These are phyloP conservation scores for Caenorhabditis virilis DNA, from an alignment of 2,888 invertebrate species.

Conservation along the genomic window DNA sequence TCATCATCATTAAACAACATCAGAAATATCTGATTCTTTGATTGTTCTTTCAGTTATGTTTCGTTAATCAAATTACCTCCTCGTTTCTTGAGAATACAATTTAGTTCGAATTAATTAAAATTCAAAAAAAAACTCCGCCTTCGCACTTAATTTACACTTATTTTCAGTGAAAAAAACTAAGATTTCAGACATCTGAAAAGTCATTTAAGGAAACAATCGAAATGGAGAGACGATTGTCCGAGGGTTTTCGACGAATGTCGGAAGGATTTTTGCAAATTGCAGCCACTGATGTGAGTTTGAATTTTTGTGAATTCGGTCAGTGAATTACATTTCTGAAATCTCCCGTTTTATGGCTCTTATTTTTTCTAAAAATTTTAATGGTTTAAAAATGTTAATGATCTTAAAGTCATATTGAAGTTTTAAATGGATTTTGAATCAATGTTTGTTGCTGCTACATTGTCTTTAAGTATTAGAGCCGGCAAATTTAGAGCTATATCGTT, in stretches of 20 bases:
- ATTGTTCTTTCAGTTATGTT: not conserved
- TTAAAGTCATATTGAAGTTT: not conserved
- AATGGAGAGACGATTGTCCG: constrained; percentile 27
- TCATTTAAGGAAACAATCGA: not conserved
- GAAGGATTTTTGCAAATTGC: constrained; percentile 35
- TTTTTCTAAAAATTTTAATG: not conserved
- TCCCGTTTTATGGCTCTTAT: not conserved
- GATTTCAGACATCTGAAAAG: not conserved
- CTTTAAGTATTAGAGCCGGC: too few species aligned
- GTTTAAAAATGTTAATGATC: not conserved
- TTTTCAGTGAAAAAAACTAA: constrained; percentile 14
- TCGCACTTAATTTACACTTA: not conserved
- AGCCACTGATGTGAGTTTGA: constrained; percentile 26
- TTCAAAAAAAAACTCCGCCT: not conserved
- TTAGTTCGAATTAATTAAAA: not conserved
- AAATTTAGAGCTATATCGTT: too few species aligned
- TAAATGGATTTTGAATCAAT: too few species aligned
- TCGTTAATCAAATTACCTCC: not conserved
- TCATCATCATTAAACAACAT: not conserved
- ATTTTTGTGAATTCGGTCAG: not conserved
- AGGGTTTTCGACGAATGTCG: constrained; percentile 32
- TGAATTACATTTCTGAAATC: not conserved
- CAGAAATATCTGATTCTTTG: not conserved
- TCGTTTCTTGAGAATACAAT: not conserved
- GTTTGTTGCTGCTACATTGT: too few species aligned